These are phyloP conservation scores for Corythaixoides concolor DNA, from an alignment of 2,113 vertebrate species.

Conservation along the genomic window DNA sequence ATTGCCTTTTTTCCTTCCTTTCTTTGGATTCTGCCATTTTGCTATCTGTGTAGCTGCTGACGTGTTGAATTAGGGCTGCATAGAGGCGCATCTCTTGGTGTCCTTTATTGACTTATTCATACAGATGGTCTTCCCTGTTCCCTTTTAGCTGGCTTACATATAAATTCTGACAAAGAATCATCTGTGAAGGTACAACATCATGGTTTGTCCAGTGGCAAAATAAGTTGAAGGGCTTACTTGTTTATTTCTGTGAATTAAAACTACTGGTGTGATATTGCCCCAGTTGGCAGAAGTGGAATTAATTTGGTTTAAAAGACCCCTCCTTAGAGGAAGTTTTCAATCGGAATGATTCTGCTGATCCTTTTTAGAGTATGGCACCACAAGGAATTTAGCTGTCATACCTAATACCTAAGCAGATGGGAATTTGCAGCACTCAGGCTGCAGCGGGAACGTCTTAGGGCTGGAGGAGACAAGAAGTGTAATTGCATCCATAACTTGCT, in stretches of 20 bases:
- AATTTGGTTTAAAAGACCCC: background rate
- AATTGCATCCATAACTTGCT: background rate
- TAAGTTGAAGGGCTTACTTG: background rate
- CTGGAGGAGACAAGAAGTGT: background rate
- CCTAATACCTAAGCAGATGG: background rate
- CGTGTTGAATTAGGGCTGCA: background rate
- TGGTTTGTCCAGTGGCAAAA: background rate
- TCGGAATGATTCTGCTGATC: background rate
- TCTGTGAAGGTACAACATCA: background rate
- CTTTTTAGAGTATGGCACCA: background rate
- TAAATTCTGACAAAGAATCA: background rate
- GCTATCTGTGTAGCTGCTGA: background rate
- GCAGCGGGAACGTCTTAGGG: background rate
- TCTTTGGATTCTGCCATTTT: background rate
- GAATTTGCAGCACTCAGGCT: background rate
- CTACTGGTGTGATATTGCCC: background rate
- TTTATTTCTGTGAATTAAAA: background rate
- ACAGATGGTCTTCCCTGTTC: background rate
- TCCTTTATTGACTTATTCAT: background rate
- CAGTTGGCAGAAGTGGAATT: background rate
- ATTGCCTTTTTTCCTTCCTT: background rate
- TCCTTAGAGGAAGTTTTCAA: background rate
- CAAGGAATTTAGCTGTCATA: background rate
- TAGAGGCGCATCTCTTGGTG: accelerated
- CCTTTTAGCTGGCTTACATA: background rate